Conservation (phyloP, 2,797 vertebrate genomes). For the Hydrophis major region DNA sequence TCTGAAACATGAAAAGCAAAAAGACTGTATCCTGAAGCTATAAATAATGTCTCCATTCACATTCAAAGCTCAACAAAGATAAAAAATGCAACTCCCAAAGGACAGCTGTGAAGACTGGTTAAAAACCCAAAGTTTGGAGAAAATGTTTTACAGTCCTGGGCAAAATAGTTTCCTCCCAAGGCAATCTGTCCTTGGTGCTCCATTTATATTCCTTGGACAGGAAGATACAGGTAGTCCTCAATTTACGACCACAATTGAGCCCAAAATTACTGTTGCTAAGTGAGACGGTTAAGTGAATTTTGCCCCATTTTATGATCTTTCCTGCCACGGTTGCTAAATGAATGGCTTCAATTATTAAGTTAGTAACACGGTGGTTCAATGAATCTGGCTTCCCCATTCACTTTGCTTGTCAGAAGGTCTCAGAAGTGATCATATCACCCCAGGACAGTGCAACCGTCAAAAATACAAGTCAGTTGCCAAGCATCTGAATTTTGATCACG, state of each 20-base stretch:
- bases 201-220: constrained; percentile 10
- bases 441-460: not conserved
- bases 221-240: not conserved
- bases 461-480: not conserved
- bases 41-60: constrained; percentile 24
- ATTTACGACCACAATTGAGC: not conserved
- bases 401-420: not conserved
- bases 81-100: not conserved
- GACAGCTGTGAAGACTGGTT: not conserved
- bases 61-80: not conserved
- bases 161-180: not conserved
- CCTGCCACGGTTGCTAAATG: not conserved
- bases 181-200: not conserved
- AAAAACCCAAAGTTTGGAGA: not conserved
- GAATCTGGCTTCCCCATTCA: not conserved
- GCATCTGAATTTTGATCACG: not conserved
- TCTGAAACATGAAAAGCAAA: constrained; percentile 31
- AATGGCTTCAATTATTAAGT: not conserved
- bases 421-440: not conserved
- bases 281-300: not conserved
- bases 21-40: constrained; percentile 15
- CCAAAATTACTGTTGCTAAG: not conserved
- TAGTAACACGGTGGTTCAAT: not conserved
- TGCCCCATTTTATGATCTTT: not conserved
- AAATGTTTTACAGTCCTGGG: not conserved